Base-by-base conservation (phyloP, 2,113 vertebrate genomes). In the Hydropotes inermis region DNA sequence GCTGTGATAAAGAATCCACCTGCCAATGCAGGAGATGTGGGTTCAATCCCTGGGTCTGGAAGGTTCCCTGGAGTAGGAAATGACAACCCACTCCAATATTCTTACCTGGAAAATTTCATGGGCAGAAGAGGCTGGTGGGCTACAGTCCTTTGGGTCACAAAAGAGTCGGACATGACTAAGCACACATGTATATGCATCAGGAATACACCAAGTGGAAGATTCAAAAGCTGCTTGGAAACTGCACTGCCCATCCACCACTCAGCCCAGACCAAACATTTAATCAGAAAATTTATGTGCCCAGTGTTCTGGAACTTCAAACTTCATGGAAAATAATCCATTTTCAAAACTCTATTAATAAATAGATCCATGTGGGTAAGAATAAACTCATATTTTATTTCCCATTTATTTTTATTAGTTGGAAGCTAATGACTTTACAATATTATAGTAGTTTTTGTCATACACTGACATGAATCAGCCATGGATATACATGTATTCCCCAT, bases 181-280 rank as follows among this genome's bases (percentile, higher is more conserved):
- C 5, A 74, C 21, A 25, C 36, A 74, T 0, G 5, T 21, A 39
- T 25, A 74, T 39, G 67, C 21, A 39, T 39, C 45, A 84, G 30
- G 33, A 91, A 83, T 67, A 25, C 2, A 87, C 23, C 50, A 47
- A 43, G 1, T 79, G 64, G 7, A 13, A 92, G 11, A 52, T 23
- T 87, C 3, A 76, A n/a, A 89, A 50, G 7, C 67, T 50, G 30
- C 7, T 19, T 89, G 11, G 21, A 70, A 67, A 28, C 6, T 64
- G 2, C 13, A 21, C 3, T 52, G 6, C 3, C 17, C 16, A 21
- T 15, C 6, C 2, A 5, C 0, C 2, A n/a, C 23, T 36, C 14
- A 78, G 16, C 2, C 4, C 0, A 11, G 88, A 3, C 25, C 54
- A 86, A 58, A 82, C 0, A 33, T 8, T 52, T 28, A 27, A 21